phyloP scores from a whole-genome alignment of 2,797 vertebrate genomes.

The Nannoperca obscura region DNA sequence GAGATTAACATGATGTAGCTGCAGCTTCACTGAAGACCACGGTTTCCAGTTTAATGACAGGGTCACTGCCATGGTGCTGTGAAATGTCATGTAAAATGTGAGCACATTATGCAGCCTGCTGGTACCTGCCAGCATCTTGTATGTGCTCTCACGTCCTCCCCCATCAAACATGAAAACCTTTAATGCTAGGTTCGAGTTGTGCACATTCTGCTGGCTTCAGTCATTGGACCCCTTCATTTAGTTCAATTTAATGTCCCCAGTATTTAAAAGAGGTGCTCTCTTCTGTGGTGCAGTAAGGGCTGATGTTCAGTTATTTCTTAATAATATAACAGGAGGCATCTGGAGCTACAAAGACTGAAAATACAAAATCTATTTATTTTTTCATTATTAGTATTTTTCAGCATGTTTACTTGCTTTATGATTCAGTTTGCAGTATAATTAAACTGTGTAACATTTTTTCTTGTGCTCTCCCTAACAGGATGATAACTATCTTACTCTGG shows the following conservation, averaged over 20 bases:
- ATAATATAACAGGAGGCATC: background rate
- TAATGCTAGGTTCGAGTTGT: background rate
- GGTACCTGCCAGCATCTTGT: slow-evolving; percentile 23
- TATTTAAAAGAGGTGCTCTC: background rate
- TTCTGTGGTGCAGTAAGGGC: background rate
- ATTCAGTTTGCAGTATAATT: background rate
- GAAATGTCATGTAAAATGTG: background rate
- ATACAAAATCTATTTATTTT: background rate
- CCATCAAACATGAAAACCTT: slow-evolving; percentile 7
- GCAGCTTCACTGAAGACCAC: background rate
- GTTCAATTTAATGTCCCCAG: background rate
- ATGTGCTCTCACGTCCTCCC: too few species aligned
- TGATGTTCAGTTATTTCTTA: background rate
- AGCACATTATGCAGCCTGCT: slow-evolving; percentile 4
- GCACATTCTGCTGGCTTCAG: background rate
- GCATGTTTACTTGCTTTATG: background rate
- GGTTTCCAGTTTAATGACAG: background rate
- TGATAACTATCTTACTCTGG: slow-evolving; percentile 19
- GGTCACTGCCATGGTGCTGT: background rate
- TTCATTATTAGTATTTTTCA: background rate
- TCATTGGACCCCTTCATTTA: background rate
- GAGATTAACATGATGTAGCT: background rate
- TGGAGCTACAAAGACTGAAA: background rate
- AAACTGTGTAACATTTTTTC: background rate
- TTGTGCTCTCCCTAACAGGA: slow-evolving; percentile 16